These are phyloP conservation scores for Chelonia mydas DNA, from an alignment of 2,797 vertebrate species.

Conservation along the genomic window DNA sequence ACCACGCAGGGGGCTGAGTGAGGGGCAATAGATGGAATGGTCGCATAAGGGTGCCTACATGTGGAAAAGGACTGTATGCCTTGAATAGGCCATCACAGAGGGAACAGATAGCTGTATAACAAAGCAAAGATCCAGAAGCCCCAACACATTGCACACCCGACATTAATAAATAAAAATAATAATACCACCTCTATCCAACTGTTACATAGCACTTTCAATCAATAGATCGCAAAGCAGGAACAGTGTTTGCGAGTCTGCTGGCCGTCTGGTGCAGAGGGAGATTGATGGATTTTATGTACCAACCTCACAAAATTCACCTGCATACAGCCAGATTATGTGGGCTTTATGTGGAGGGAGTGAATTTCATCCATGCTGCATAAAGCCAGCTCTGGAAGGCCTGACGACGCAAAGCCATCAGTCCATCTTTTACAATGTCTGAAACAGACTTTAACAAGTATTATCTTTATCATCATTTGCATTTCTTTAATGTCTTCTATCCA, in stretches of 20 bases:
- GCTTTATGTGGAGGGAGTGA: not conserved
- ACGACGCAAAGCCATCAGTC: not conserved
- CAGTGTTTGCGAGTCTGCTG: not conserved
- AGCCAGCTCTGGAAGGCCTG: not conserved
- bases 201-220: not conserved
- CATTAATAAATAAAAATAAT: not conserved
- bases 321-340: not conserved
- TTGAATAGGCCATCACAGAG: not conserved
- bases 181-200: not conserved
- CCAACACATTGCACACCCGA: not conserved
- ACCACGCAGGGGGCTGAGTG: not conserved
- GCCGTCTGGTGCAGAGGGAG: not conserved
- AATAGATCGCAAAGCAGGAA: not conserved
- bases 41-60: accelerated
- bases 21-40: not conserved
- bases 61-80: not conserved
- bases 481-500: not conserved
- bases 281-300: not conserved
- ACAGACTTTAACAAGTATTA: not conserved
- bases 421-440: not conserved
- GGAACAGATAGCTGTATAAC: not conserved
- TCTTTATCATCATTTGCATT: not conserved
- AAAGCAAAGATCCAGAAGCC: not conserved
- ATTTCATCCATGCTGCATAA: not conserved
- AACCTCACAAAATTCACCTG: not conserved